Evolutionary conservation across 1,140 invertebrate genomes (phyloP).

Genomic region (Cataglyphis hispanica): DNA sequence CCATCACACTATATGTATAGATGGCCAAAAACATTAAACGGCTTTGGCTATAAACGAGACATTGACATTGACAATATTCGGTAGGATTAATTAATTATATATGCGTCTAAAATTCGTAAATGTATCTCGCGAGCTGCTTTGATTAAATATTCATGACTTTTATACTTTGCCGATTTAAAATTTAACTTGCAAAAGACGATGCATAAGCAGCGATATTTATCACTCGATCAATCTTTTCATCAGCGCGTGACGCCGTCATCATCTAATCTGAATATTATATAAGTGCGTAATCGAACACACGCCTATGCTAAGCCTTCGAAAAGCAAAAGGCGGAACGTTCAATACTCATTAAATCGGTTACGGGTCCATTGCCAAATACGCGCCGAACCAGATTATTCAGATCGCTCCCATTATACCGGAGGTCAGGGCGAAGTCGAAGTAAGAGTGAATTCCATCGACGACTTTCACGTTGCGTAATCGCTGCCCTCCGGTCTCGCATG

Average conservation of each 20-base stretch:
- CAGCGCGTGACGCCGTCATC: neutral
- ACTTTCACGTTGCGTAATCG: constrained; percentile 74
- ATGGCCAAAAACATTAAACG: neutral
- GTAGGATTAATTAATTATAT: neutral
- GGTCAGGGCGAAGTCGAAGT: constrained; percentile 76
- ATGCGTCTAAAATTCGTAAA: neutral
- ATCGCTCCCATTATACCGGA: constrained; percentile 76
- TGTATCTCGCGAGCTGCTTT: neutral
- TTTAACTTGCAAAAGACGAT: neutral
- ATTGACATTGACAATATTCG: constrained; percentile 6
- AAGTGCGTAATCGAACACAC: constrained; percentile 26
- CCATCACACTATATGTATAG: neutral
- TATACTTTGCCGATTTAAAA: neutral
- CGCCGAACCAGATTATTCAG: constrained; percentile 65
- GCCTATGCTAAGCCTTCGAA: constrained; percentile 61
- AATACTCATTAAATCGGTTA: constrained; percentile 50
- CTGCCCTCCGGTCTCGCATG: neutral
- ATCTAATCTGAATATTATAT: constrained; percentile 49
- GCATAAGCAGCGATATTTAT: neutral
- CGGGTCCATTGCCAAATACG: constrained; percentile 72
- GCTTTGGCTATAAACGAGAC: neutral
- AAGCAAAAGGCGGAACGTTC: constrained; percentile 32
- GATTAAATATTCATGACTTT: constrained; percentile 35
- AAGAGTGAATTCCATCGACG: constrained; percentile 76
- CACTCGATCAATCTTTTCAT: constrained; percentile 45